These are phyloP conservation scores for Furcula furcula DNA, from an alignment of 2,888 invertebrate genomes.

Conservation along the genomic window DNA sequence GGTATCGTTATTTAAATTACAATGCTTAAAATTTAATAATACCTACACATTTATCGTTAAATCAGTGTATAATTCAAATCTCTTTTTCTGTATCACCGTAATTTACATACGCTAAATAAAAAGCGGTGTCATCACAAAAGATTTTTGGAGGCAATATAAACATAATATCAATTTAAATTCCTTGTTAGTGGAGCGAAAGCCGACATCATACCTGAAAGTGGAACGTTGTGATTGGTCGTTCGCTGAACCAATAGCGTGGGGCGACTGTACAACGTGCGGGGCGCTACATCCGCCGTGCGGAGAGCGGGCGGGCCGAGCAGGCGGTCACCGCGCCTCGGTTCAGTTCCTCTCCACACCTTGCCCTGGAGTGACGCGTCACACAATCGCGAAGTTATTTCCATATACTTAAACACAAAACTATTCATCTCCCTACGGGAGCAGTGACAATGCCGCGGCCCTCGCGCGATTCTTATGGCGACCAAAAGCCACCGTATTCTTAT, in stretches of 20 bases:
- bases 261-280: slow-evolving; percentile 28
- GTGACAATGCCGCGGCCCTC: slow-evolving; percentile 96
- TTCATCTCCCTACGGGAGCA: slow-evolving; percentile 34
- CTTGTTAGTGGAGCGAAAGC: slow-evolving; percentile 81
- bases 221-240: slow-evolving; percentile 49
- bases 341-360: slow-evolving; percentile 74
- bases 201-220: slow-evolving; percentile 78
- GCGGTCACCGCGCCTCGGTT: slow-evolving; percentile 70
- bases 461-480: slow-evolving; percentile 97
- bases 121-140: slow-evolving; percentile 82
- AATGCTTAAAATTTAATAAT: slow-evolving; percentile 65
- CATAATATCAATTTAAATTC: slow-evolving; percentile 82
- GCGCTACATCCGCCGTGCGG: slow-evolving; percentile 37
- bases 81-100: slow-evolving; percentile 77
- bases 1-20: slow-evolving; percentile 50
- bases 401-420: slow-evolving; percentile 28
- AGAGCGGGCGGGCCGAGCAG: slow-evolving; percentile 44
- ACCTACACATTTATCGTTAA: slow-evolving; percentile 60
- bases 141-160: slow-evolving; percentile 82
- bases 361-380: slow-evolving; percentile 65
- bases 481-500: slow-evolving; percentile 99
- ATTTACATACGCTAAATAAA: slow-evolving; percentile 82
- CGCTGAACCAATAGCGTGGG: slow-evolving; percentile 48
- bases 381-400: slow-evolving; percentile 44
- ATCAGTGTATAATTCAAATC: slow-evolving; percentile 77